Base-by-base conservation (phyloP, 2,113 vertebrate genomes). In the Podarcis cretensis region DNA sequence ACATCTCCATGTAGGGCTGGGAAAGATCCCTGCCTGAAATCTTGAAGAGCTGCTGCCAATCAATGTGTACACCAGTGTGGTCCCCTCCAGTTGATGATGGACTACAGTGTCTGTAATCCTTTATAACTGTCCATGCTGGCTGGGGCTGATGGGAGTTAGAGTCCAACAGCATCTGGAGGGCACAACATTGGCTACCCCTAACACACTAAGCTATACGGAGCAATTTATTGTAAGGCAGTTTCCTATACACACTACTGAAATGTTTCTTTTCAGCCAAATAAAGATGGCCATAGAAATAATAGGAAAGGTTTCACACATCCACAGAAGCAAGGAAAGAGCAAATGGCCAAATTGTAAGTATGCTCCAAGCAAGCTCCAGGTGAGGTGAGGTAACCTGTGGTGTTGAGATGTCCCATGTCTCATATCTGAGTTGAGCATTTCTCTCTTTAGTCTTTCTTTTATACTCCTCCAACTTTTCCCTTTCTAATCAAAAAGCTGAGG, bases 141-240 rank as follows among this genome's bases (percentile, higher is more conserved):
- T 9, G 20, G 6, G 7, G 68, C 32, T 73, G 43, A 23, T 84
- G 30, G 83, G 16, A 27, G 14, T 14, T 74, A 27, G 30, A 57
- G 54, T 73, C 30, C 20, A 57, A 25, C 59, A 74, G 2, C 54
- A 84, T 74, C 18, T 57, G 69, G 16, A 84, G 37, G 40, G 8
- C 1, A 9, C 14, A 3, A 25, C n/a, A 16, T 7, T 37, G 14
- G n/a, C 8, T 16, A 30, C 14, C 1, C 3, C 8, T n/a, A 25
- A 59, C 9, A 32, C 13, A 85, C 13, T 57, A 57, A 59, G 32
- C n/a, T 65, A 27, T n/a, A 85, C 18, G 12, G 48, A 37, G 14
- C 12, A 23, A 16, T 14, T 63, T 20, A 20, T 14, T 13, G 6
- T 13, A 48, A 75, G 57, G 23, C 71, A 75, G 4, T 21, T 57